Conservation (phyloP, 2,888 invertebrate genomes). For the Fragum fragum region DNA sequence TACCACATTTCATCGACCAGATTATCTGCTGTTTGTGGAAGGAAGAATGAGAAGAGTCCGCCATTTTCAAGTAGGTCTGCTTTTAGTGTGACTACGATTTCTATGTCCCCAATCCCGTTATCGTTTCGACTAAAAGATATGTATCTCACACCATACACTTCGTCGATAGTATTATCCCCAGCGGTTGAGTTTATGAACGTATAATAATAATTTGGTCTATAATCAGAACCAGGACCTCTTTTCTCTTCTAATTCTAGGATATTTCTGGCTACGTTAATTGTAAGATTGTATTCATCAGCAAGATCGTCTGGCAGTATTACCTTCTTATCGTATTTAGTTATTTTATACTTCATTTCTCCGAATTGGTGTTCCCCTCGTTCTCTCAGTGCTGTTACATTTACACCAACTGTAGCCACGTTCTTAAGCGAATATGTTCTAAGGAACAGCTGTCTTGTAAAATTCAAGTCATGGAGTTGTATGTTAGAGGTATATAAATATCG, state of each 20-base stretch:
- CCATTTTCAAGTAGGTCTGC: constrained; percentile 9
- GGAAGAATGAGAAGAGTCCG: not conserved
- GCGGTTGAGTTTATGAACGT: not conserved
- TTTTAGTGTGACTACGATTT: not conserved
- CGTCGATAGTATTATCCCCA: not conserved
- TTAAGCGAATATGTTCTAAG: not conserved
- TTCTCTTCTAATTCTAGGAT: not conserved
- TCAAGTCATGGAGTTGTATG: not conserved
- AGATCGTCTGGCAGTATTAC: constrained; percentile 5
- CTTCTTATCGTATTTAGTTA: not conserved
- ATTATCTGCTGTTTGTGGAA: not conserved
- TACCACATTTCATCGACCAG: not conserved
- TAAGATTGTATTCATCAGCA: constrained; percentile 4
- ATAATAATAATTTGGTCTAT: not conserved
- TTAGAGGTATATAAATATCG: not conserved
- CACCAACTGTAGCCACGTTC: not conserved
- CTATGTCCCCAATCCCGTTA: constrained; percentile 9
- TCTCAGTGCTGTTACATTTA: not conserved
- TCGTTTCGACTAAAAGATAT: not conserved
- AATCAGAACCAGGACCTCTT: not conserved
- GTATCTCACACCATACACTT: not conserved
- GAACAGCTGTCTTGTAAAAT: not conserved
- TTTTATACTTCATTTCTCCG: not conserved
- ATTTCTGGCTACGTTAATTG: not conserved
- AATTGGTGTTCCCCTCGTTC: constrained; percentile 11